Percentiles rank a stretch among this genome's conserved stretches.
These are phyloP conservation scores for Marcusenius ussheri DNA, from an alignment of 2,113 vertebrate species.

Conservation along the genomic window DNA sequence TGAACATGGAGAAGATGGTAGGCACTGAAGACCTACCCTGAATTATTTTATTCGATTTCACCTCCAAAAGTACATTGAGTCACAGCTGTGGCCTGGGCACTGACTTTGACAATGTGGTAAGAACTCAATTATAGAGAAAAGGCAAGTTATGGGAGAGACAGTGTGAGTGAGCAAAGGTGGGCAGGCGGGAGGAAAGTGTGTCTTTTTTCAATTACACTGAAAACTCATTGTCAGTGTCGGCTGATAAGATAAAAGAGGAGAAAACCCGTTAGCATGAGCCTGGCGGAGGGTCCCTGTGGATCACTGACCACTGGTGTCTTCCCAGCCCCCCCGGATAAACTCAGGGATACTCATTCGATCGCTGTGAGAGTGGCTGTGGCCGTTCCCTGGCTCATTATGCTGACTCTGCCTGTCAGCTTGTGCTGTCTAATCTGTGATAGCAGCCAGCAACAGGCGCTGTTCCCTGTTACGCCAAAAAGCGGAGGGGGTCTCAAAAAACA, in stretches of 20 bases:
- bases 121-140: constrained; percentile 11
- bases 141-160: neutral
- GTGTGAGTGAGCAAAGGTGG: neutral
- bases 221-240: constrained; percentile 31
- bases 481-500: neutral
- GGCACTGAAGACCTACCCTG: neutral
- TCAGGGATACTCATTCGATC: constrained; percentile 6
- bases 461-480: neutral
- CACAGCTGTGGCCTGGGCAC: neutral
- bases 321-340: constrained; percentile 22
- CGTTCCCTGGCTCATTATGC: constrained; percentile 7
- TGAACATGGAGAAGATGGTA: neutral
- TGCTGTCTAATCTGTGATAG: constrained; percentile 1
- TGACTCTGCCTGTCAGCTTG: constrained; percentile 1
- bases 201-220: constrained; percentile 36
- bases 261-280: constrained; percentile 32
- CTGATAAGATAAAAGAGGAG: constrained; percentile 37
- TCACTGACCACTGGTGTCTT: constrained; percentile 14
- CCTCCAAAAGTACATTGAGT: neutral
- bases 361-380: neutral
- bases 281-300: constrained; percentile 24
- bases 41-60: neutral
- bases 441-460: neutral
- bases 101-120: neutral
- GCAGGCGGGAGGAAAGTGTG: constrained; percentile 10